A percentile compares a stretch with the other conserved stretches of the same genome.
phyloP scores from a whole-genome alignment of 2,888 invertebrate species.

The Tortrix viridana region DNA sequence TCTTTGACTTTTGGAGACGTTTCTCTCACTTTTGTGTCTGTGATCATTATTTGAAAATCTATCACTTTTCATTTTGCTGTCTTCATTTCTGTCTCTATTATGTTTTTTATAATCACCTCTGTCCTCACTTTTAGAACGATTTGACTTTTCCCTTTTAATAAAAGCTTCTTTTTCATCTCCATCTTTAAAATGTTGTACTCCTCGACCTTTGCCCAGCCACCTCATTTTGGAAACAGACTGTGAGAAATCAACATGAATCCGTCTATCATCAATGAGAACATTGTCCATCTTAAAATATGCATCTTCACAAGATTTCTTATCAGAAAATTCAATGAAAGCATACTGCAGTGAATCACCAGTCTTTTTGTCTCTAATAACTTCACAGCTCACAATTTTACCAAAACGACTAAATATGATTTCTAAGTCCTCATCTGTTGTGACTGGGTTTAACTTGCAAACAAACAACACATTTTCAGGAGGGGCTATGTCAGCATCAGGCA shows the following conservation, averaged over 20 bases:
- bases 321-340: constrained; percentile 98
- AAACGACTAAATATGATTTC: constrained; percentile 99
- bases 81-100: constrained; percentile 40
- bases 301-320: constrained; percentile 96
- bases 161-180: constrained; percentile 50
- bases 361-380: constrained; percentile 97
- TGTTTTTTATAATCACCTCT: constrained; percentile 31
- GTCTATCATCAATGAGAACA: constrained; percentile 98
- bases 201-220: constrained; percentile 95
- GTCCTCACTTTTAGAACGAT: constrained; percentile 45
- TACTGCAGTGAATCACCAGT: constrained; percentile 98
- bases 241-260: constrained; percentile 99
- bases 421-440: constrained; percentile 98
- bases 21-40: constrained; percentile 21
- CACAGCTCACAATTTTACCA: constrained; percentile 96
- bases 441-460: constrained; percentile 99
- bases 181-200: constrained; percentile 85
- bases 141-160: constrained; percentile 45
- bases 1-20: constrained; percentile 29
- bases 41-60: constrained; percentile 28
- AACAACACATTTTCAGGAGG: constrained; percentile 99
- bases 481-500: constrained; percentile 98
- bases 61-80: constrained; percentile 34
- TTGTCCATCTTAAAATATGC: constrained; percentile 99
- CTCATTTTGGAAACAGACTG: constrained; percentile 98